phyloP scores from a whole-genome alignment of 2,888 invertebrate species.

The Penaeus monodon region DNA sequence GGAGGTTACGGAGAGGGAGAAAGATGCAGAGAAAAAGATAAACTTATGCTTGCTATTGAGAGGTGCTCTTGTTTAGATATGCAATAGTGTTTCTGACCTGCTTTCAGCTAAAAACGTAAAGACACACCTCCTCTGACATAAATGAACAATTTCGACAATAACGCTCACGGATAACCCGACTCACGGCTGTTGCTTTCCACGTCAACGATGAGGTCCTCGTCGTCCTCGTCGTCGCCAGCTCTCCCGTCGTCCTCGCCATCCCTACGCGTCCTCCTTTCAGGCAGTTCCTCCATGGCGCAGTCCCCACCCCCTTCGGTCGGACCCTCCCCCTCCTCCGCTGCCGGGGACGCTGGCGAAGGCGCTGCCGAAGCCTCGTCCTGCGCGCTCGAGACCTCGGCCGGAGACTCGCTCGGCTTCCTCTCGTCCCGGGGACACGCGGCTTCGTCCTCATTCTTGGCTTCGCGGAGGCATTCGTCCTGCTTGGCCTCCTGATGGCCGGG shows the following conservation, averaged over 20 bases:
- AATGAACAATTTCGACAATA: too few relatives aligned
- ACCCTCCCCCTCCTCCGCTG: not conserved
- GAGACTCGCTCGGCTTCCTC: not conserved
- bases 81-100: too few relatives aligned
- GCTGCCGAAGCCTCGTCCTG: too few relatives aligned
- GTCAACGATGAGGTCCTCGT: constrained; percentile 38
- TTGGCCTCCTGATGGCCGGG: not conserved
- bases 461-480: not conserved
- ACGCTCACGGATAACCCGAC: not conserved
- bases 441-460: not conserved
- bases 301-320: not conserved
- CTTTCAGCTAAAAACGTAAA: too few relatives aligned
- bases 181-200: constrained; percentile 39
- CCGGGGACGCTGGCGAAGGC: not conserved
- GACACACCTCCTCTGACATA: too few relatives aligned
- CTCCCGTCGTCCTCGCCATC: not conserved
- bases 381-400: not conserved
- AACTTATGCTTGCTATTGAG: too few relatives aligned
- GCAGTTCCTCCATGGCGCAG: not conserved
- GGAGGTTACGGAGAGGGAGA: not conserved
- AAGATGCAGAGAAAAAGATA: too few relatives aligned
- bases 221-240: constrained; percentile 9
- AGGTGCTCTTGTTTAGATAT: too few relatives aligned
- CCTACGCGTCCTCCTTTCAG: too few relatives aligned
- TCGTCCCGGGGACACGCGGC: not conserved